A percentile compares a stretch with the other conserved stretches of the same genome.
Evolutionary conservation across 2,113 vertebrate genomes (phyloP).

Genomic region (Natator depressus): DNA sequence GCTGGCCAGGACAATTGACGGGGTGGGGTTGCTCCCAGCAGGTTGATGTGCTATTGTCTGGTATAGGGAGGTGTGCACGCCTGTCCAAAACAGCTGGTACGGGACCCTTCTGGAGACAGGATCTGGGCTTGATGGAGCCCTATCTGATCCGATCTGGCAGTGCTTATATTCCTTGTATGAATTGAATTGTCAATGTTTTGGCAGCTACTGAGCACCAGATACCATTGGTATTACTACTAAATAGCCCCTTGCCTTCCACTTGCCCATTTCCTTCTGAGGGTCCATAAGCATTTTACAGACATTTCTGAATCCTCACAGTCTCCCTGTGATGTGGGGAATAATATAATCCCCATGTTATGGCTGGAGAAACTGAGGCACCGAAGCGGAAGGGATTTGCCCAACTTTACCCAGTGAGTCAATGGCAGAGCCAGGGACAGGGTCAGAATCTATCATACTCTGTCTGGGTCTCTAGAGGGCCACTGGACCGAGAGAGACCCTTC

Average conservation of each 20-base stretch:
- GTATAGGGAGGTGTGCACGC: not conserved
- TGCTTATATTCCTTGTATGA: not conserved
- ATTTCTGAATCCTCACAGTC: not conserved
- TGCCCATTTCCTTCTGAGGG: not conserved
- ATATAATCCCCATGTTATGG: not conserved
- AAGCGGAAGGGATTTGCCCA: not conserved
- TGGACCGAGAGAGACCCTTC: not conserved
- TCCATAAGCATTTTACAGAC: not conserved
- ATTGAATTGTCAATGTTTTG: not conserved
- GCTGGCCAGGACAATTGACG: not conserved
- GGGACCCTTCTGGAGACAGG: not conserved
- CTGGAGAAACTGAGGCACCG: not conserved
- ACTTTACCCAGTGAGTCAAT: not conserved
- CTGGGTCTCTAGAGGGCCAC: not conserved
- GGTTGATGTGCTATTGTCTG: not conserved
- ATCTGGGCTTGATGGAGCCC: not conserved
- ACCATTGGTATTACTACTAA: not conserved
- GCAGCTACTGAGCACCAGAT: not conserved
- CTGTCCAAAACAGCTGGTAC: not conserved
- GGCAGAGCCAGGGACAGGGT: not conserved
- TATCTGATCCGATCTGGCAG: not conserved
- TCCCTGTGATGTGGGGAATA: not conserved
- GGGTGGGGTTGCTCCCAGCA: not conserved
- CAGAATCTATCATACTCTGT: not conserved
- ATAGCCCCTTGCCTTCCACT: not conserved